Percentiles rank a stretch among this genome's conserved stretches.
Evolutionary conservation across 2,888 invertebrate species (phyloP).

Genomic region (Acrobasis consociella): DNA sequence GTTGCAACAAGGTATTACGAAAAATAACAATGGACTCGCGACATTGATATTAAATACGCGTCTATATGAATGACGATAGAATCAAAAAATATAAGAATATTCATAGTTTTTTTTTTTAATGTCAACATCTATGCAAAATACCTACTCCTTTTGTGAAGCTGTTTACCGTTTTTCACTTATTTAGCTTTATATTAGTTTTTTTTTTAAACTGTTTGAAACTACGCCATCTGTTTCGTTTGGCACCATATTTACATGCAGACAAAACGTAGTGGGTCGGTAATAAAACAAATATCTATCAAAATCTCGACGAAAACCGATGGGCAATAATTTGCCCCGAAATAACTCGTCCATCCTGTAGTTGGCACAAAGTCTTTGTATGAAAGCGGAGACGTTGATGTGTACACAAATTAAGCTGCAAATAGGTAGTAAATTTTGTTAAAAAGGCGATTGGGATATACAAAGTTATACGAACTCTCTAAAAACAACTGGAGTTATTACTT

Average conservation of each 20-base stretch:
- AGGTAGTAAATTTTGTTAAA: conserved; percentile 43
- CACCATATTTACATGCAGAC: not conserved
- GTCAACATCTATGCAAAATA: too few species aligned
- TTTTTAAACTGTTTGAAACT: not conserved
- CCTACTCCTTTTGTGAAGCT: too few species aligned
- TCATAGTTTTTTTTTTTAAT: too few species aligned
- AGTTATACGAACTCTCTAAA: conserved; percentile 16
- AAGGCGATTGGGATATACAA: conserved; percentile 32
- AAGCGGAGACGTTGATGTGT: conserved; percentile 42
- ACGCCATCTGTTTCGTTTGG: not conserved
- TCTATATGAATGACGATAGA: too few species aligned
- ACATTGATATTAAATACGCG: too few species aligned
- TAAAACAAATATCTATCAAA: conserved; percentile 44
- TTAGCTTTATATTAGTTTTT: too few species aligned
- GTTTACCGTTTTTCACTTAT: too few species aligned
- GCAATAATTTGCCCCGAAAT: conserved; percentile 58
- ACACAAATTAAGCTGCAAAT: conserved; percentile 41
- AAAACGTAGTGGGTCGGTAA: conserved; percentile 24
- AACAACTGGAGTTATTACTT: conserved; percentile 31
- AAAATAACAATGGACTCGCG: too few species aligned
- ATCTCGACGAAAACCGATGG: conserved; percentile 55
- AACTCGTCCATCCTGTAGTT: conserved; percentile 53
- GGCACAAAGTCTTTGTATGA: conserved; percentile 63
- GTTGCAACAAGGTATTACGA: too few species aligned
- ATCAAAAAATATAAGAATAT: too few species aligned